Evolutionary conservation across 1,140 invertebrate genomes (phyloP).

Genomic region (Stegodyphus dumicola): DNA sequence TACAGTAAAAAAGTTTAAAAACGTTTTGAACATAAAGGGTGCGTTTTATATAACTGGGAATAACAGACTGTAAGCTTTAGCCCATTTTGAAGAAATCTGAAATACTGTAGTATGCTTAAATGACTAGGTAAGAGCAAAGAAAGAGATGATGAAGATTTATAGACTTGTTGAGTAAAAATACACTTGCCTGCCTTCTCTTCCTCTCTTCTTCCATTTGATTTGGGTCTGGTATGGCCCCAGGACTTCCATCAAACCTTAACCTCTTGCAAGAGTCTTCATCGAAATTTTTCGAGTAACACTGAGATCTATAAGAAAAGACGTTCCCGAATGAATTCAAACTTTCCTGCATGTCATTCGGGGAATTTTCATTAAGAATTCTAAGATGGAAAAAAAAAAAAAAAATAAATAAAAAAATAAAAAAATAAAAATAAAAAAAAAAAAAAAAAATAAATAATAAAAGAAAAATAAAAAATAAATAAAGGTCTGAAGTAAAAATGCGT

Average conservation of each 20-base stretch:
- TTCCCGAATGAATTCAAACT: too few relatives aligned
- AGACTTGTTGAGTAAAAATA: not conserved
- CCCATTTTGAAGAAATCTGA: too few relatives aligned
- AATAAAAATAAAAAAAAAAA: not conserved
- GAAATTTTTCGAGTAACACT: slow-evolving; percentile 59
- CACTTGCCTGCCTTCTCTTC: slow-evolving; percentile 63
- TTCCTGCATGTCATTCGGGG: too few relatives aligned
- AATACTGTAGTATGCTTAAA: too few relatives aligned
- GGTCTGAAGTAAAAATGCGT: not conserved
- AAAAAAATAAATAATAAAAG: not conserved
- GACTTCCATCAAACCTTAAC: slow-evolving; percentile 56
- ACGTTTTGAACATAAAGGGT: too few relatives aligned
- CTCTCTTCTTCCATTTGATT: slow-evolving; percentile 63
- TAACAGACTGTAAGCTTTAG: too few relatives aligned
- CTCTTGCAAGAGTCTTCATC: slow-evolving; percentile 62
- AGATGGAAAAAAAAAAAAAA: not conserved
- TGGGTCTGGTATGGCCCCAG: slow-evolving; percentile 54
- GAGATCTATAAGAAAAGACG: slow-evolving; percentile 57
- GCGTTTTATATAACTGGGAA: too few relatives aligned
- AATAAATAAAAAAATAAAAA: too few relatives aligned
- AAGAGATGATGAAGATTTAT: too few relatives aligned
- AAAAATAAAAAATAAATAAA: not conserved
- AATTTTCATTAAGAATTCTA: too few relatives aligned
- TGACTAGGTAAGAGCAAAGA: too few relatives aligned
- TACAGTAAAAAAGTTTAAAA: too few relatives aligned